phyloP scores from a whole-genome alignment of 2,888 invertebrate species.

The Papilio demoleus region DNA sequence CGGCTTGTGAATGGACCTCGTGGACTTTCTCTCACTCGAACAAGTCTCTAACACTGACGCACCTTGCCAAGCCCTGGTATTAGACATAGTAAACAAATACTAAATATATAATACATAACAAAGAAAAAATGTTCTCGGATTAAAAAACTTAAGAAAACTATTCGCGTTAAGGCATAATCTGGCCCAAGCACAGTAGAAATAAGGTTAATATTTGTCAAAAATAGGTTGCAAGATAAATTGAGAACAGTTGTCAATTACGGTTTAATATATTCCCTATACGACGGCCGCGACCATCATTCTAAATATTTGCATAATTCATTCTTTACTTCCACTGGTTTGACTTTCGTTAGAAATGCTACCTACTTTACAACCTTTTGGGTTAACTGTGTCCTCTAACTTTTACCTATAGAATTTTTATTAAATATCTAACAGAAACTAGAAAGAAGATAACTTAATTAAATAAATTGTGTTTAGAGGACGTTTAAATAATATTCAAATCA shows the following conservation, averaged over 20 bases:
- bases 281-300: constrained; percentile 57
- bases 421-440: neutral
- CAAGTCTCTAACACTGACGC: constrained; percentile 63
- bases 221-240: constrained; percentile 52
- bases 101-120: constrained; percentile 5
- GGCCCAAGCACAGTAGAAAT: too few relatives aligned
- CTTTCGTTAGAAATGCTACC: constrained; percentile 33
- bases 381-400: neutral
- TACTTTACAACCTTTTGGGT: constrained; percentile 7
- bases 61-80: constrained; percentile 48
- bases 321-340: constrained; percentile 49
- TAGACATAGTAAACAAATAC: constrained; percentile 28
- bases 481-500: too few relatives aligned
- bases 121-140: too few relatives aligned
- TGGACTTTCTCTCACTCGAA: constrained; percentile 78
- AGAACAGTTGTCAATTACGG: constrained; percentile 58
- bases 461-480: too few relatives aligned
- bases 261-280: constrained; percentile 69
- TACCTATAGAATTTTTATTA: neutral
- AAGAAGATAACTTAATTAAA: too few relatives aligned
- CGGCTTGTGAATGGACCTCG: constrained; percentile 79
- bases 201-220: too few relatives aligned
- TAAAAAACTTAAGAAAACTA: too few relatives aligned
- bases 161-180: too few relatives aligned
- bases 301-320: constrained; percentile 60